These are phyloP conservation scores for Hydrozoanthus tunicans DNA, from an alignment of 64 coral and sea anemone genomes.

Conservation along the genomic window DNA sequence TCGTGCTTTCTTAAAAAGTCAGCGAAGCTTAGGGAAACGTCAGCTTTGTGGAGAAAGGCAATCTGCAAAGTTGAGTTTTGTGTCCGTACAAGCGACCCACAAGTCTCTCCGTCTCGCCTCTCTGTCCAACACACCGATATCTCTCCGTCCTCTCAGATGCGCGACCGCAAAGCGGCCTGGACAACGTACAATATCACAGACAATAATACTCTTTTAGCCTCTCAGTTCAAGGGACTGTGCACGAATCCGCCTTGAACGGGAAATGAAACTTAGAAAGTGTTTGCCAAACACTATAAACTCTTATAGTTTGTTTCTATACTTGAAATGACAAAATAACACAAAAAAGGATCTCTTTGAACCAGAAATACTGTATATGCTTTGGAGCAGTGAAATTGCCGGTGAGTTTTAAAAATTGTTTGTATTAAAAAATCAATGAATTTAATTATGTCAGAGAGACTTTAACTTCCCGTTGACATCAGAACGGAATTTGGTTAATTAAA, in stretches of 20 bases:
- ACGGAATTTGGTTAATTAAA: too few species aligned
- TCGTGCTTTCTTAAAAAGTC: conserved; percentile 14
- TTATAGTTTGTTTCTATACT: too few species aligned
- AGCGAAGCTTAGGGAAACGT: conserved; percentile 20
- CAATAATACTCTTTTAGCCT: conserved; percentile 47
- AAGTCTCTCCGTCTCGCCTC: neutral
- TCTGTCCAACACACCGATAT: neutral
- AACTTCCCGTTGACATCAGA: too few species aligned
- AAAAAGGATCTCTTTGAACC: too few species aligned
- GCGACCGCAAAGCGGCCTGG: conserved; percentile 52
- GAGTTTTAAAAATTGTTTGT: too few species aligned
- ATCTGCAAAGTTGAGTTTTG: conserved; percentile 5
- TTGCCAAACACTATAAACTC: too few species aligned
- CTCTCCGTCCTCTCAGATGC: conserved; percentile 15
- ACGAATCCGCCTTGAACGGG: neutral
- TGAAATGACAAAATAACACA: too few species aligned
- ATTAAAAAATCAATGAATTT: too few species aligned
- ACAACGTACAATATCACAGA: conserved; percentile 51
- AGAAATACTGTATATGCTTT: too few species aligned
- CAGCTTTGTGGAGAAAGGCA: conserved; percentile 35
- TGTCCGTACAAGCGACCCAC: neutral
- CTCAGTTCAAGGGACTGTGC: conserved; percentile 32
- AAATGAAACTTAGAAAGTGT: neutral
- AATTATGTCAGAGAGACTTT: too few species aligned
- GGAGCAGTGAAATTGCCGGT: too few species aligned